Percentiles rank a stretch among this genome's conserved stretches.
Evolutionary conservation across 2,888 invertebrate genomes (phyloP).

Genomic region (Magallana nippona): DNA sequence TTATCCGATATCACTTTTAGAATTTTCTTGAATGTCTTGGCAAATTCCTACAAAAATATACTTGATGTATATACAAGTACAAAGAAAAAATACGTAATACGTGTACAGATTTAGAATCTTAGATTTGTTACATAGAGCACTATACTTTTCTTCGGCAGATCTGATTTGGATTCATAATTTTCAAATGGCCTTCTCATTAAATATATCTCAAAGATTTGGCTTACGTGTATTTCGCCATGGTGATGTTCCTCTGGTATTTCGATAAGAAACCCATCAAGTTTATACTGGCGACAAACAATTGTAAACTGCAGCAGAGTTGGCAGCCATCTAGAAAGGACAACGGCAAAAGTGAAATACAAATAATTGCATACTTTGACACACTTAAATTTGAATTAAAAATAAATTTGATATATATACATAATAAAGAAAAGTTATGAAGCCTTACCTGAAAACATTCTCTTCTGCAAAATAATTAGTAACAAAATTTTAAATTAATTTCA

Average conservation of each 20-base stretch:
- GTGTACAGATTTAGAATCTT: too few species aligned
- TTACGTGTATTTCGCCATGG: slow-evolving; percentile 64
- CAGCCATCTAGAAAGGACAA: slow-evolving; percentile 57
- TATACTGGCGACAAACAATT: slow-evolving; percentile 61
- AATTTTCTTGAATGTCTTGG: slow-evolving; percentile 63
- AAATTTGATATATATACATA: not conserved
- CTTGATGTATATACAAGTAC: too few species aligned
- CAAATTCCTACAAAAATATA: slow-evolving; percentile 63
- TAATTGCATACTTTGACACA: not conserved
- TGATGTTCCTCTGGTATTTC: slow-evolving; percentile 65
- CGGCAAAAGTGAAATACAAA: not conserved
- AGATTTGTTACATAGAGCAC: too few species aligned
- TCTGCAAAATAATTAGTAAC: slow-evolving; percentile 41
- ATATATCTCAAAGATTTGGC: too few species aligned
- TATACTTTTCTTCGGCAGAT: too few species aligned
- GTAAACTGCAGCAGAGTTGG: slow-evolving; percentile 71
- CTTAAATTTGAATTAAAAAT: too few species aligned
- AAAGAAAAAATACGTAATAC: too few species aligned
- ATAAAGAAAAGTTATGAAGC: not conserved
- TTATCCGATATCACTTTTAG: slow-evolving; percentile 65
- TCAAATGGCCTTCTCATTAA: too few species aligned
- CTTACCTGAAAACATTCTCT: slow-evolving; percentile 53
- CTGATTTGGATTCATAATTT: too few species aligned
- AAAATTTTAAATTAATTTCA: not conserved
- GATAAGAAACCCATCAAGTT: slow-evolving; percentile 71